Evolutionary conservation across 2,113 vertebrate species (phyloP), one percentile per base, ranked within the genome.

Genomic region (Alouatta palliata): DNA sequence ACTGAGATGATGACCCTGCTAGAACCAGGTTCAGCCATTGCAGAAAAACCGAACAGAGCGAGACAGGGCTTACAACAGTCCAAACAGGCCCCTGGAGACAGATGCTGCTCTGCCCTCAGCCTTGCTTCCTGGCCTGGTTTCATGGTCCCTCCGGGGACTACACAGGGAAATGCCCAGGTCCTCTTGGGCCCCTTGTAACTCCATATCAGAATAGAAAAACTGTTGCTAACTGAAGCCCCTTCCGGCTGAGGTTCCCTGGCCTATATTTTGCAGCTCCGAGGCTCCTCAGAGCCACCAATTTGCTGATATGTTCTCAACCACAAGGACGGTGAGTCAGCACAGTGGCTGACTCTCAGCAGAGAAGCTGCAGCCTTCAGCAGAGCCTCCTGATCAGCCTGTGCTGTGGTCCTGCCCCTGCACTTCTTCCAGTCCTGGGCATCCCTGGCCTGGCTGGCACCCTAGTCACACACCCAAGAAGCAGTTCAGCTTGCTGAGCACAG

Each of bases 321-420:
- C 95, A 94, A 14, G 37, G 49, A 71, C 2, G 10, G 8, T 95
- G 97, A 97, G 95, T 97, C 91, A 96, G 64, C 96, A 92, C 5
- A 12, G 23, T 80, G 43, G 81, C 91, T 80, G 81, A 43, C 13
- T 92, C 64, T 92, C 76, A 75, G 83, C 19, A 10, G 2, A 8
- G n/a, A 93, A 54, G 87, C 82, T n/a, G 0, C 58, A 88, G 83
- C 30, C 43, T 86, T 83, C 79, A 93, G 90, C 61, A 80, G 49
- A 66, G 35, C 19, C 75, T 45, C 40, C 56, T 13, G 20, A 40
- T 61, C 5, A 14, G 43, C 87, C 17, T 10, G 7, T 14, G 17
- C 66, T 19, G 3, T 7, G 56, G 27, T 6, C 12, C 71, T 14
- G 12, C 6, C 25, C 1, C 23, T 0, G 0, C 3, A 12, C 88